Base-by-base conservation (phyloP, 2,888 invertebrate genomes). In the Hirtodrosophila cameraria region DNA sequence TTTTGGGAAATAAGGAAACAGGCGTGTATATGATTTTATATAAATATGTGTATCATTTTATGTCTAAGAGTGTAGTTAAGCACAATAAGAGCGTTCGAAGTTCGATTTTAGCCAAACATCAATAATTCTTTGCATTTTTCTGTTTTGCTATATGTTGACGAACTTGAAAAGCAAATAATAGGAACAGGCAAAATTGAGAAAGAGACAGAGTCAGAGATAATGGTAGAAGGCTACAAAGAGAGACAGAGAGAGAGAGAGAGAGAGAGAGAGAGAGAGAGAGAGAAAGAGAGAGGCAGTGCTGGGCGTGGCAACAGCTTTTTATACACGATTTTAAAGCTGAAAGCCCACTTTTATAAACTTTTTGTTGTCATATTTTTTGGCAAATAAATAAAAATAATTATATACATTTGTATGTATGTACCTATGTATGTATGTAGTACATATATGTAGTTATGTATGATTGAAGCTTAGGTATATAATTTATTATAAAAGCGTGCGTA, bases 401-500 rank as follows among this genome's bases (percentile, higher is more conserved):
- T n/a, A n/a, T n/a, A n/a, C n/a, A n/a, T 81, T 80, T 69, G 28
- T 45, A 55, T 55, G 54, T 48, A 69, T 23, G 64, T 9, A 54
- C 31, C 31, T 27, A 49, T 11, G 35, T 16, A 11, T n/a, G 28
- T 18, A 48, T 23, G 42, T 28, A 57, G 18, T 20, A 23, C 23
- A 4, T 31, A 54, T 39, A 59, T 18, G 42, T 31, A 31, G 33
- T 36, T 7, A 39, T 23, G 12, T 55, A 27, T 45, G 28, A 38
- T 18, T 59, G 38, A 38, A 58, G 55, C 48, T 58, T 67, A 70
- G 72, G 67, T 23, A 23, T 18, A 18, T 86, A 68, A 84, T 86
- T 79, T 75, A 77, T 79, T 75, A 79, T 69, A 77, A 79, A 86
- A 67, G 81, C 86, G 72, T 79, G 79, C 83, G 81, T 77, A 73